These are phyloP conservation scores for Euschistus heros DNA, from an alignment of 1,140 invertebrate species.

Conservation along the genomic window DNA sequence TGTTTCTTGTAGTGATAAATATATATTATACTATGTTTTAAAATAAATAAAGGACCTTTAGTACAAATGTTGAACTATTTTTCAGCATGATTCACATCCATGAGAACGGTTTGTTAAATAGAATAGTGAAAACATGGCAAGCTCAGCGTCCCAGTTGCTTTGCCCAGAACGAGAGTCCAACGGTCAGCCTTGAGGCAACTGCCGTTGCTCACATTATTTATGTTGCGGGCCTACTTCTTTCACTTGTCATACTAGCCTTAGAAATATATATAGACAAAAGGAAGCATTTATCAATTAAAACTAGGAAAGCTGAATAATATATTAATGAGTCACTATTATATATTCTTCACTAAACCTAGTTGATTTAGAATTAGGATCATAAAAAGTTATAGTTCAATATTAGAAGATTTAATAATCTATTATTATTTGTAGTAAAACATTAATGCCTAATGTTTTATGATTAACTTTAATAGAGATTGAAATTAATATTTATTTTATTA, in stretches of 20 bases:
- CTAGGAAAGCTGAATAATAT: too few relatives aligned
- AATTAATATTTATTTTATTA: too few relatives aligned
- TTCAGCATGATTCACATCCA: neutral
- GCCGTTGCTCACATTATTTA: neutral
- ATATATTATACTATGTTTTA: neutral
- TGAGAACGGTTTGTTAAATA: slow-evolving; percentile 6
- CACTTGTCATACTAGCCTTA: neutral
- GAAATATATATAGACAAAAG: neutral
- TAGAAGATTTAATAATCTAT: too few relatives aligned
- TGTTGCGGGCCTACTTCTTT: neutral
- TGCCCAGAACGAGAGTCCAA: neutral
- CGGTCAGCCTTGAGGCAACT: neutral
- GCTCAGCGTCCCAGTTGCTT: slow-evolving; percentile 8
- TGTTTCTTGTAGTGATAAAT: too few relatives aligned
- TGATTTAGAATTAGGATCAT: too few relatives aligned
- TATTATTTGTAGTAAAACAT: too few relatives aligned
- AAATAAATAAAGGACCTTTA: neutral
- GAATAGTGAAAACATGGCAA: slow-evolving; percentile 3
- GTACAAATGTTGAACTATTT: neutral
- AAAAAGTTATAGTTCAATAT: too few relatives aligned
- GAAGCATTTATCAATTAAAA: too few relatives aligned
- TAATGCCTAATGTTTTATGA: too few relatives aligned
- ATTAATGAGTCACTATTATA: too few relatives aligned
- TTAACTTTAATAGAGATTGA: too few relatives aligned
- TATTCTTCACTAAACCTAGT: too few relatives aligned